Evolutionary conservation across 2,113 vertebrate species (phyloP), one percentile per base, ranked within the genome.

Genomic region (Todiramphus chloris): DNA sequence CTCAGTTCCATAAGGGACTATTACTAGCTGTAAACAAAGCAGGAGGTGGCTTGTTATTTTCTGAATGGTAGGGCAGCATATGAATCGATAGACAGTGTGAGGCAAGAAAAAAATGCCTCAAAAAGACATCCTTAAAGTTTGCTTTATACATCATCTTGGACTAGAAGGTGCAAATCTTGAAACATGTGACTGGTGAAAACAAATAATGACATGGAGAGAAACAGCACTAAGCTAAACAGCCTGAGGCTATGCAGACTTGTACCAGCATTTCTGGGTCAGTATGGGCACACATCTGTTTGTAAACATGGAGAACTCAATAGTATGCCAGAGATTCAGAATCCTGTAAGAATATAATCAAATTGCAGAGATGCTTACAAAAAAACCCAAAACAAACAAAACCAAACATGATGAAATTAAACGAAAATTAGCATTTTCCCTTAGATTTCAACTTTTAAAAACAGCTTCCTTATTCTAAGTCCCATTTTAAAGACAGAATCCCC

Each of bases 111-210:
- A 91, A 73, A 13, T 64, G 11, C n/a, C 55, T 82, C 14, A 59
- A 44, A 93, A 67, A 3, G 0, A 0, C 5, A 2, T 33, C 11
- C 56, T 62, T 89, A 17, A 83, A 94, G 39, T 83, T 62, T 60
- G 4, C 3, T 90, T 84, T 82, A 62, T 43, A 17, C 12, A 43
- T 81, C 17, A 11, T 13, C 39, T 77, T 75, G 53, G 35, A 50
- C n/a, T 50, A 10, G 7, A 17, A 48, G 18, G 13, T 82, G 13
- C 16, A 78, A 79, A 51, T 11, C 30, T 37, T 55, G 23, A 31
- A 67, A 50, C 21, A 20, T 0, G 2, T 2, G 7, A 60, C 43
- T 46, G 31, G 13, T 2, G 0, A 4, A 81, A 90, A 35, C 21
- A 44, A 27, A 16, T 43, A 64, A 48, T 58, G 60, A 30, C 5